Percentiles rank a stretch among this genome's conserved stretches.
These are phyloP conservation scores for Notarius quadriscutis DNA, from an alignment of 2,113 vertebrate genomes.

Conservation along the genomic window DNA sequence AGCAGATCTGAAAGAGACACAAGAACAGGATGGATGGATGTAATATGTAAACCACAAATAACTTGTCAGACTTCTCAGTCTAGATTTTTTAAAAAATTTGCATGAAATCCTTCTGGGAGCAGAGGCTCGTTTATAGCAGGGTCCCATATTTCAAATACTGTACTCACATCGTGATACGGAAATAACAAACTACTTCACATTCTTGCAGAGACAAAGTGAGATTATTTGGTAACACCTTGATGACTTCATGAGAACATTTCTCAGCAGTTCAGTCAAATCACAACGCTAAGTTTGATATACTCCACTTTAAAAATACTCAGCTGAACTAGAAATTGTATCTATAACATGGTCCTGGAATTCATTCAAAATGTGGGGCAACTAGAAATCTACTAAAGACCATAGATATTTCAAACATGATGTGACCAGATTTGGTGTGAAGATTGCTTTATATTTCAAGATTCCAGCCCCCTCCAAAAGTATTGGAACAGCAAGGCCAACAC, in stretches of 20 bases:
- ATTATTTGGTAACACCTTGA: background rate
- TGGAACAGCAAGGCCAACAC: background rate
- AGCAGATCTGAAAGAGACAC: conserved; percentile 86
- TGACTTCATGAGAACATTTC: background rate
- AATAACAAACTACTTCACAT: background rate
- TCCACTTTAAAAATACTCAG: background rate
- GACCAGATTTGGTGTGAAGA: background rate
- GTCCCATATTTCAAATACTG: background rate
- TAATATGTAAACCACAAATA: background rate
- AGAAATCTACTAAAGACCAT: background rate
- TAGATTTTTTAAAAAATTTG: background rate
- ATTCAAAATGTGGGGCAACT: background rate
- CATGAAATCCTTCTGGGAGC: background rate
- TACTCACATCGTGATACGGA: background rate
- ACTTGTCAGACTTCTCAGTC: background rate
- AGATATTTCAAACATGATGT: background rate
- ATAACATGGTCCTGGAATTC: background rate
- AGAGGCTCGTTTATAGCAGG: background rate
- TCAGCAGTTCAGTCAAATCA: background rate
- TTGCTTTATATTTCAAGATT: background rate
- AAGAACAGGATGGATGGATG: conserved; percentile 19
- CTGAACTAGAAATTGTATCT: background rate
- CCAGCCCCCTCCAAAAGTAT: background rate
- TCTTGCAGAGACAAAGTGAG: background rate
- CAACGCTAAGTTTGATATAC: background rate